These are phyloP conservation scores for Labia minor DNA, from an alignment of 2,888 invertebrate genomes.

Conservation along the genomic window DNA sequence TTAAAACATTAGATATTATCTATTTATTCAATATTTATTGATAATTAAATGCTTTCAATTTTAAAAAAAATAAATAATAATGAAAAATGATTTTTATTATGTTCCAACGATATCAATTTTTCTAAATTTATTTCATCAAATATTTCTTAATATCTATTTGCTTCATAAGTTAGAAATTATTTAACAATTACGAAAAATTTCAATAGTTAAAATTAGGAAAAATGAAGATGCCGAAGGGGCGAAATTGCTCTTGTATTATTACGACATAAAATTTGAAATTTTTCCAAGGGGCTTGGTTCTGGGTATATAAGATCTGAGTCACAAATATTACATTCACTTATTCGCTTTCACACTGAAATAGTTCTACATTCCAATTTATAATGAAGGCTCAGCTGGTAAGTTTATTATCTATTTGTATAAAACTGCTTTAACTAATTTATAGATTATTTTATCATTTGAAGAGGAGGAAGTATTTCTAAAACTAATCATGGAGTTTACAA, in stretches of 20 bases:
- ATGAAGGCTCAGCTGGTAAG: slow-evolving; percentile 2
- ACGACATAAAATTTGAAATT: neutral
- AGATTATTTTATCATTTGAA: too few relatives aligned
- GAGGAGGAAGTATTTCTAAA: too few relatives aligned
- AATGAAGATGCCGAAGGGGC: neutral
- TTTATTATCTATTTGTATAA: neutral
- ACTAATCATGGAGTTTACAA: too few relatives aligned
- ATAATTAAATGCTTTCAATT: neutral
- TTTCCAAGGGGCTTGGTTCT: neutral
- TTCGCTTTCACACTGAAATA: neutral
- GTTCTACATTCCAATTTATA: neutral
- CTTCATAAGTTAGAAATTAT: neutral
- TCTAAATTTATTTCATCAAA: neutral
- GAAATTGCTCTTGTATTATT: neutral
- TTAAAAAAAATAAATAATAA: neutral
- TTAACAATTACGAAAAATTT: neutral
- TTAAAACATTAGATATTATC: too few relatives aligned
- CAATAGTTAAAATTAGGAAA: neutral
- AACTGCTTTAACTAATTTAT: too few relatives aligned
- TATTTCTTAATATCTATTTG: neutral
- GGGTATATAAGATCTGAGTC: neutral
- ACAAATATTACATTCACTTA: neutral
- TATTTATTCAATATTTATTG: too few relatives aligned
- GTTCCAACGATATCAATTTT: too few relatives aligned
- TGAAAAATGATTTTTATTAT: too few relatives aligned